Conservation (phyloP, 2,797 vertebrate species). For the Pelobates cultripes region DNA sequence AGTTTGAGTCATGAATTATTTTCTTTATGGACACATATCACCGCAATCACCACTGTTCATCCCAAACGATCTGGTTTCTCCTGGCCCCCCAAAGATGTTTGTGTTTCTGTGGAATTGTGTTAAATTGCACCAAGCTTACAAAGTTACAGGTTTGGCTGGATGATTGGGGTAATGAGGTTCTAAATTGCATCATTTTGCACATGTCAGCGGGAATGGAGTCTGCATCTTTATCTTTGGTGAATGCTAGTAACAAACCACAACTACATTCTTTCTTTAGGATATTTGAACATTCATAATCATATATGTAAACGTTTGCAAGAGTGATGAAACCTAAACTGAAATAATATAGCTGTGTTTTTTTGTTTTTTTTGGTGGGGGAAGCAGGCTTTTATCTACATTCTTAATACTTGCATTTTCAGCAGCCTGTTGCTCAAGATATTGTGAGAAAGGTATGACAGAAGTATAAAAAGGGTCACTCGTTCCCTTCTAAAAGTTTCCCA, state of each 20-base stretch:
- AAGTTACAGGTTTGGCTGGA: conserved; percentile 7
- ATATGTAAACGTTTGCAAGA: too few species aligned
- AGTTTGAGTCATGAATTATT: background rate
- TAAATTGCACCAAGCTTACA: background rate
- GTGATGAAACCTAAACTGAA: too few species aligned
- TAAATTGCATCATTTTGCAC: background rate
- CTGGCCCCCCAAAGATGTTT: background rate
- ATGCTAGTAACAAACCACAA: background rate
- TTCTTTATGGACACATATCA: background rate
- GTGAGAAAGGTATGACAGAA: too few species aligned
- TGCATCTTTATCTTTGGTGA: background rate
- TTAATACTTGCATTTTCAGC: too few species aligned
- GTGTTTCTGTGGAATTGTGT: background rate
- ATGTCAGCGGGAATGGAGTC: background rate
- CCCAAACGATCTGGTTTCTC: background rate
- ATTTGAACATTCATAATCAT: too few species aligned
- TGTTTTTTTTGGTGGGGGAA: too few species aligned
- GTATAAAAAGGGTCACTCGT: too few species aligned
- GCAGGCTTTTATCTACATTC: too few species aligned
- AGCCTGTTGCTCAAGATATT: too few species aligned
- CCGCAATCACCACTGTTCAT: background rate
- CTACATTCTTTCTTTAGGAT: background rate
- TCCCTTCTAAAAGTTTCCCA: too few species aligned
- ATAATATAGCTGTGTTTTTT: too few species aligned
- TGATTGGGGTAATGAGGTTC: background rate